Evolutionary conservation across 2,797 vertebrate species (phyloP), one percentile per base, ranked within the genome.

Genomic region (Microctenopoma steveboyesi): DNA sequence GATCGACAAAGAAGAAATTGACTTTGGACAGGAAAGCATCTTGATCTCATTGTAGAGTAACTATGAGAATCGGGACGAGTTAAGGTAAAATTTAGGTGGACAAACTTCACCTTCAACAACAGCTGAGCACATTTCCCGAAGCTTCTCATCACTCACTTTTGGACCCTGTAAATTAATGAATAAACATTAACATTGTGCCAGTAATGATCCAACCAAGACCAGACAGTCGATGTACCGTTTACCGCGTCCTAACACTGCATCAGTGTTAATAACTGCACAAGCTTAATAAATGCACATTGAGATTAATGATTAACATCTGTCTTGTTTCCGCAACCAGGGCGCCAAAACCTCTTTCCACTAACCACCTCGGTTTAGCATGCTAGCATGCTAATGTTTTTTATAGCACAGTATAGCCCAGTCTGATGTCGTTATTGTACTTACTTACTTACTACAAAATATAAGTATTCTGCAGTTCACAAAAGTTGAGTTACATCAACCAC

Each of bases 41-140:
- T 42, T 27, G 3, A 49, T 2, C 3, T 33, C n/a, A 11, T 15
- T 2, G 1, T 37, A 15, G 4, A 5, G 15, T 51, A 3, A 64
- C 13, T 16, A 25, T 18, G 11, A 48, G 14, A 9, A 53, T 9
- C 1, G 2, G 10, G 37, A 33, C 13, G 22, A 69, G 8, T 42
- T 25, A 1, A 28, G 4, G 28, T 43, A 2, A 62, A 28, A 54
- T 35, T 9, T 27, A 58, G 66, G 1, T 15, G 25, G 67, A 63
- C 11, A 37, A 51, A 60, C 14, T 30, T 35, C 67, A 93, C 94
- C 94, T 94, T 93, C 92, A 59, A 95, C 92, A 10, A 95, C 79
- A 18, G 82, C 90, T 46, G 92, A 87, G 66, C 94, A 95, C 53
- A 95, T 92, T 48, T 94, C 92, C 7, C 91, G 91, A 22, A 95